These are phyloP conservation scores for Chaetophractus vellerosus DNA, from an alignment of 2,797 vertebrate species.

Conservation along the genomic window DNA sequence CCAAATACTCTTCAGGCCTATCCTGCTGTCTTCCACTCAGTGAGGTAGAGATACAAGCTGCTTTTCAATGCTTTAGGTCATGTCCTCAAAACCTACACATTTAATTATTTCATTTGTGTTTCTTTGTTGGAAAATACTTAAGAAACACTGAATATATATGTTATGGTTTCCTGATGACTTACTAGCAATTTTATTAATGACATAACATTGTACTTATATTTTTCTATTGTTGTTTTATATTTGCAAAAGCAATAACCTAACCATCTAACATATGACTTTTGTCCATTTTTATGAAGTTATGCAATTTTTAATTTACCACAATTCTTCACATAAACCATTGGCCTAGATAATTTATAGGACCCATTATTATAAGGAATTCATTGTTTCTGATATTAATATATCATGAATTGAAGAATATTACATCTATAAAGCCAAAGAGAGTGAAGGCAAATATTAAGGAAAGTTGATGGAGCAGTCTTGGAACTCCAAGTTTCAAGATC, in stretches of 20 bases:
- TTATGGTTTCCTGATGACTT: constrained; percentile 16
- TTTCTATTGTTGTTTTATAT: neutral
- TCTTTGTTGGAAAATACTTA: constrained; percentile 44
- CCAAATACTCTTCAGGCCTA: accelerated
- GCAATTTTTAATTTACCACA: neutral
- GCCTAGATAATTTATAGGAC: neutral
- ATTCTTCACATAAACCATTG: neutral
- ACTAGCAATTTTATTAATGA: neutral
- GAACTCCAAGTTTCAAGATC: neutral
- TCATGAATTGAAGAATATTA: neutral
- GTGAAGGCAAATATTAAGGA: neutral
- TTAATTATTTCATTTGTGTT: constrained; percentile 37
- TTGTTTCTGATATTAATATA: neutral
- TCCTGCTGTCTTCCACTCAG: neutral
- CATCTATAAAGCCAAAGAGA: neutral
- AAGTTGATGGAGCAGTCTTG: neutral
- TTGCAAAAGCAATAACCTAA: neutral
- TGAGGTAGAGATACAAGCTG: neutral
- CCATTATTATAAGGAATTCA: neutral
- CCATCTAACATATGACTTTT: neutral
- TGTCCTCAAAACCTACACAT: neutral
- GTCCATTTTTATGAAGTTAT: neutral
- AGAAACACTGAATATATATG: neutral
- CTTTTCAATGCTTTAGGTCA: neutral
- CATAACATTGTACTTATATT: neutral